Conservation (phyloP, 2,888 invertebrate genomes). For the Salpingus planirostris region DNA sequence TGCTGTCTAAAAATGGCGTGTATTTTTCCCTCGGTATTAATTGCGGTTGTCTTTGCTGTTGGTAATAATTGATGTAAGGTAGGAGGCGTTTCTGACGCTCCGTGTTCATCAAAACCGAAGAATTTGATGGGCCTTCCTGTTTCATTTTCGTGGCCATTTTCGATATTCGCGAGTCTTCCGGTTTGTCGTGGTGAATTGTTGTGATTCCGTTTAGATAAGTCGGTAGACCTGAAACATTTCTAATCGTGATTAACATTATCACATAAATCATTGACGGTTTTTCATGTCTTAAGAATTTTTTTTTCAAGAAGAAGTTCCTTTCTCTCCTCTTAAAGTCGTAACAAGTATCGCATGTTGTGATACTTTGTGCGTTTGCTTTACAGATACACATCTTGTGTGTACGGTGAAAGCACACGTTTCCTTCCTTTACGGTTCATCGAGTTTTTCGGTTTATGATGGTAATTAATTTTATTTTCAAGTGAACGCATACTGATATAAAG, state of each 20-base stretch:
- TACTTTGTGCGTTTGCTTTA: too few species aligned
- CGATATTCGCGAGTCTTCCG: constrained; percentile 22
- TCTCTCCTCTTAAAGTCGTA: too few species aligned
- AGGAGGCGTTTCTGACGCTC: constrained; percentile 70
- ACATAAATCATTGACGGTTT: too few species aligned
- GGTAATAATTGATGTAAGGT: constrained; percentile 75
- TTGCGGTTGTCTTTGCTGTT: constrained; percentile 35
- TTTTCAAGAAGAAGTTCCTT: too few species aligned
- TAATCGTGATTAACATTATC: too few species aligned
- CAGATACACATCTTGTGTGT: too few species aligned
- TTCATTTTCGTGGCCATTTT: constrained; percentile 22
- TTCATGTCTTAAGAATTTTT: too few species aligned
- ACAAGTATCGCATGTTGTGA: too few species aligned
- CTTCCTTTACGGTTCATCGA: constrained; percentile 12
- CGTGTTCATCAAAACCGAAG: constrained; percentile 15
- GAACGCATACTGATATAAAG: too few species aligned
- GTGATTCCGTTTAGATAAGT: constrained; percentile 25
- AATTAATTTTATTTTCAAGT: too few species aligned
- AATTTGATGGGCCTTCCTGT: constrained; percentile 9
- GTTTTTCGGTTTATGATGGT: constrained; percentile 9
- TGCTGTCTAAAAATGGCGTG: constrained; percentile 47
- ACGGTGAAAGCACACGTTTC: constrained; percentile 13
- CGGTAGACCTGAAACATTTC: constrained; percentile 24
- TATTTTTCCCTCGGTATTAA: constrained; percentile 29
- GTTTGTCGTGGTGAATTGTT: constrained; percentile 36